phyloP scores from a whole-genome alignment of 2,113 vertebrate genomes.

The Phalacrocorax pelagicus region DNA sequence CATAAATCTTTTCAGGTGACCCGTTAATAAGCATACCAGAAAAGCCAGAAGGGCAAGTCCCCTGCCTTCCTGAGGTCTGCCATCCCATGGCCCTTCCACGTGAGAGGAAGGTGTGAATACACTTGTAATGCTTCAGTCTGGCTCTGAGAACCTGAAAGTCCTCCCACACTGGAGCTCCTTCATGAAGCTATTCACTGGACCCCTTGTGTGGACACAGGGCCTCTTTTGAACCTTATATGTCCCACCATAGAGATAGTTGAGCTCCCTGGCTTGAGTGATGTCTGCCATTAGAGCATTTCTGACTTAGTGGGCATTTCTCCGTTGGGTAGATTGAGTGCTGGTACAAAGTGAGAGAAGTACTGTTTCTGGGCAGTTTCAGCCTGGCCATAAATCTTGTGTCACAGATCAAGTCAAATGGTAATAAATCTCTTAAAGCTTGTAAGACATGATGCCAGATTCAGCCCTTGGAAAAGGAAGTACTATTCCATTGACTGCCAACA shows the following conservation, averaged over 20 bases:
- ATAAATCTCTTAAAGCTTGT: constrained; percentile 56
- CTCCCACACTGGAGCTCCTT: neutral
- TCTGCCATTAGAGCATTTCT: neutral
- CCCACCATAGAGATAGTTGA: neutral
- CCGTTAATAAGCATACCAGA: neutral
- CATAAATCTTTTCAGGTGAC: neutral
- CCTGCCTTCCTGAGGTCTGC: neutral
- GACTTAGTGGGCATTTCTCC: neutral
- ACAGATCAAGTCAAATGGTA: constrained; percentile 42
- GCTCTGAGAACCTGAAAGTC: neutral
- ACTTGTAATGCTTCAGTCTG: neutral
- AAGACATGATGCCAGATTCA: constrained; percentile 12
- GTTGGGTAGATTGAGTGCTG: neutral
- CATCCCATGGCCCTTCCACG: neutral
- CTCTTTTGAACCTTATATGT: neutral
- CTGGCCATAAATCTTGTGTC: constrained; percentile 59
- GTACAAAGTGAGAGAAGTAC: neutral
- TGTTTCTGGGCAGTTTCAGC: constrained; percentile 36
- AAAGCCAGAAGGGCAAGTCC: neutral
- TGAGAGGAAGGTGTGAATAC: neutral
- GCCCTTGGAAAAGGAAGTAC: constrained; percentile 4
- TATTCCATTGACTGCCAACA: constrained; percentile 34
- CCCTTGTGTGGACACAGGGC: neutral
- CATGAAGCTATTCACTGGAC: neutral
- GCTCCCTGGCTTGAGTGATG: neutral